These are phyloP conservation scores for Metopia argyrocephala DNA, from an alignment of 2,888 invertebrate genomes.

Conservation along the genomic window DNA sequence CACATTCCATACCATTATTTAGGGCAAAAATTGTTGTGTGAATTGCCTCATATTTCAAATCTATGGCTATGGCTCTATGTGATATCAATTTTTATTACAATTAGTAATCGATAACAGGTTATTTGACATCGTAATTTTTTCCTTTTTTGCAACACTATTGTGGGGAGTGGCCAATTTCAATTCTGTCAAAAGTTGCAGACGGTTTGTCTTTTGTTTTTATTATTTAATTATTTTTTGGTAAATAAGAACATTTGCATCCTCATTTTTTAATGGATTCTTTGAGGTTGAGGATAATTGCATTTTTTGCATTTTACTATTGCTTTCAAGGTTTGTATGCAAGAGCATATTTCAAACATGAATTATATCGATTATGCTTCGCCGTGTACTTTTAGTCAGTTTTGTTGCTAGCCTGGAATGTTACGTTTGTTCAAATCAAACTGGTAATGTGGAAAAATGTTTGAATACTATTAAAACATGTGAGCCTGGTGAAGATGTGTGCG, in stretches of 20 bases:
- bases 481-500: slow-evolving; percentile 82
- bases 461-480: slow-evolving; percentile 95
- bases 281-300: slow-evolving; percentile 70
- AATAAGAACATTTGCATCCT: background rate
- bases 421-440: slow-evolving; percentile 94
- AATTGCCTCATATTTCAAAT: too few relatives aligned
- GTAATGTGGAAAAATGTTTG: slow-evolving; percentile 94
- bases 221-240: slow-evolving; percentile 14
- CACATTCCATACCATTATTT: too few relatives aligned
- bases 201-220: slow-evolving; percentile 37
- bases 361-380: background rate
- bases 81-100: background rate
- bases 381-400: slow-evolving; percentile 69
- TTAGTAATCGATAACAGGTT: background rate
- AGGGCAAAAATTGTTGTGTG: too few relatives aligned
- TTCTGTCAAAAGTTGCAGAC: slow-evolving; percentile 54
- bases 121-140: slow-evolving; percentile 6
- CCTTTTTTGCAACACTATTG: slow-evolving; percentile 15
- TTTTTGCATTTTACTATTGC: slow-evolving; percentile 71
- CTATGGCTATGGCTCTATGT: too few relatives aligned
- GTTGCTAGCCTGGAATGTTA: slow-evolving; percentile 90
- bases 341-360: background rate
- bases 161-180: slow-evolving; percentile 63
- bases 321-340: slow-evolving; percentile 72
- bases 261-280: slow-evolving; percentile 69